Conservation (phyloP, 2,888 invertebrate genomes). For the Biston stratarius region DNA sequence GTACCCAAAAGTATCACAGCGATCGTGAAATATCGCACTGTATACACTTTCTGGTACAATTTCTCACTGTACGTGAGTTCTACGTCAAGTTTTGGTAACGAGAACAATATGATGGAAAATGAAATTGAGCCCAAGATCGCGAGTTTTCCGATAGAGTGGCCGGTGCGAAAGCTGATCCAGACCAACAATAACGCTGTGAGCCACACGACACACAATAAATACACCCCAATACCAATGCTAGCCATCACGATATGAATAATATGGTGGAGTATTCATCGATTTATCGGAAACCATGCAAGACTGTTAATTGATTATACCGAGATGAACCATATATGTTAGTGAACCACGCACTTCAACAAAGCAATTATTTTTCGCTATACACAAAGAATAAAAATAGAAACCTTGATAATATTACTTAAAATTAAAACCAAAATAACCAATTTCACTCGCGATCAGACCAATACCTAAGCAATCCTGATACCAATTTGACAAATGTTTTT, state of each 20-base stretch:
- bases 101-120: slow-evolving; percentile 86
- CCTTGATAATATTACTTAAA: slow-evolving; percentile 49
- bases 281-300: slow-evolving; percentile 53
- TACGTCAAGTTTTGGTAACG: slow-evolving; percentile 86
- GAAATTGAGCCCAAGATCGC: slow-evolving; percentile 83
- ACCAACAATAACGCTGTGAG: slow-evolving; percentile 87
- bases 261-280: slow-evolving; percentile 48
- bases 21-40: slow-evolving; percentile 65
- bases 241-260: slow-evolving; percentile 59
- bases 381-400: slow-evolving; percentile 47
- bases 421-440: slow-evolving; percentile 45
- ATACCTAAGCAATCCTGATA: no score
- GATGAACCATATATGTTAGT: slow-evolving; percentile 55
- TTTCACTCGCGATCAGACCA: slow-evolving; percentile 1
- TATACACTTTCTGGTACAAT: slow-evolving; percentile 78
- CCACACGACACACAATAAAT: slow-evolving; percentile 89
- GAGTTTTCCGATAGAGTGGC: slow-evolving; percentile 88
- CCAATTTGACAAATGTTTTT: neutral
- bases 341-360: slow-evolving; percentile 49
- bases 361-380: slow-evolving; percentile 53
- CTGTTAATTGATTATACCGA: slow-evolving; percentile 56
- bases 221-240: slow-evolving; percentile 88
- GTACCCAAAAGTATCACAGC: slow-evolving; percentile 63
- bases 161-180: slow-evolving; percentile 88
- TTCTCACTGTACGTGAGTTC: slow-evolving; percentile 68